Base-by-base conservation (phyloP, 2,797 vertebrate species). In the Synanceia verrucosa region DNA sequence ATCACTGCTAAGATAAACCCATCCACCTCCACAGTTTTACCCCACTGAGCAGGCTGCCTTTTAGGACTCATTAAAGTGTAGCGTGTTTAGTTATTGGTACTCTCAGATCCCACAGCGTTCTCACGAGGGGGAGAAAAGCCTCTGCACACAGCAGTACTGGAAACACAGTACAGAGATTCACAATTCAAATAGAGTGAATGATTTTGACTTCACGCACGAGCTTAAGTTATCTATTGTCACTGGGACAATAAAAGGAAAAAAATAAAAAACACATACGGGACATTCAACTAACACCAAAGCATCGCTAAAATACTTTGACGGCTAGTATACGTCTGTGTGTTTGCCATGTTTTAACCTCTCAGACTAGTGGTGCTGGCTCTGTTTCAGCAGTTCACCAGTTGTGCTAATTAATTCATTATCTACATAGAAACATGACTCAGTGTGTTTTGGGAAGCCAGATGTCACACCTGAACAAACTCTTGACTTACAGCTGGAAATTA, bases 51-150 rank as follows among this genome's bases (percentile, higher is more conserved):
- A 65, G 14, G 33, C 33, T 56, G 68, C 75, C 65, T 80, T 86
- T 79, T 60, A 84, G 82, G 65, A 78, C 77, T 81, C 76, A 73
- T 85, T 85, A 81, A 81, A 87, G 81, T 51, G 44, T 31, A 59
- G 76, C 36, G 8, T 65, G 73, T 86, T 78, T 76, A 75, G 82
- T 88, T 87, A 84, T 59, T 73, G 80, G 71, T 73, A 21, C 60
- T 60, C 76, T 84, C 24, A 63, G 47, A 82, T 82, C 79, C 81
- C 73, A 68, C 65, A 67, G 65, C 56, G 26, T 24, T 66, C 63
- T 76, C 83, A 52, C 61, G 64, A 39, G 43, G 44, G 61, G 41
- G 61, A 29, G 2, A 62, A 50, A 70, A 64, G 47, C 63, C 48
- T 65, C 57, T 2, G 31, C 24, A 61, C 4, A 8, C 43, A 58